Evolutionary conservation across 1,140 invertebrate species (phyloP).

Genomic region (Drosophila sechellia): DNA sequence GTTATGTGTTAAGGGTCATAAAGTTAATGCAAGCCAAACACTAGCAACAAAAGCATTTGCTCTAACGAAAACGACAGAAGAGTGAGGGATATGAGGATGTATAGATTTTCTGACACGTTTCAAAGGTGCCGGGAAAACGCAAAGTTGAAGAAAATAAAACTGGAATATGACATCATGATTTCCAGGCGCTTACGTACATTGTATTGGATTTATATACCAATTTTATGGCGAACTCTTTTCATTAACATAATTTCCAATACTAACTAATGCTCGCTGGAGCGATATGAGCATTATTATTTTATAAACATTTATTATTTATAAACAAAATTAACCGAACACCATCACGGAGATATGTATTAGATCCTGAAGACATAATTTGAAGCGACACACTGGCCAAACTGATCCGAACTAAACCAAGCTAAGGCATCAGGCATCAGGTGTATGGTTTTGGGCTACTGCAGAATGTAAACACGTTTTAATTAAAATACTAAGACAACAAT

Average conservation of each 20-base stretch:
- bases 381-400: not conserved
- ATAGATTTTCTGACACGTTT: slow-evolving; percentile 31
- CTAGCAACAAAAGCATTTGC: slow-evolving; percentile 43
- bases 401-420: slow-evolving; percentile 2
- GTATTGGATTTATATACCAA: not conserved
- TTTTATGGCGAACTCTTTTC: not conserved
- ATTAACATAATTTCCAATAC: slow-evolving; percentile 6
- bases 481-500: slow-evolving; percentile 82
- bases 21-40: slow-evolving; percentile 78
- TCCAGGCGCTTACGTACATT: not conserved
- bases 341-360: slow-evolving; percentile 10
- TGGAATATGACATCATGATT: slow-evolving; percentile 14
- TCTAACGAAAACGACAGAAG: slow-evolving; percentile 41
- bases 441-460: slow-evolving; percentile 26
- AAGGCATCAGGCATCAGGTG: slow-evolving; percentile 46
- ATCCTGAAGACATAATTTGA: slow-evolving; percentile 53
- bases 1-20: slow-evolving; percentile 69
- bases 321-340: slow-evolving; percentile 22
- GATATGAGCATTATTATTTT: slow-evolving; percentile 22
- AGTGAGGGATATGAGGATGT: slow-evolving; percentile 4
- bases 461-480: slow-evolving; percentile 78
- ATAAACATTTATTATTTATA: too few relatives aligned
- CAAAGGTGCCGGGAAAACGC: slow-evolving; percentile 37
- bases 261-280: slow-evolving; percentile 6
- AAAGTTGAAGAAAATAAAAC: slow-evolving; percentile 33